Evolutionary conservation across 2,888 invertebrate species (phyloP).

Genomic region (Emesis russula): DNA sequence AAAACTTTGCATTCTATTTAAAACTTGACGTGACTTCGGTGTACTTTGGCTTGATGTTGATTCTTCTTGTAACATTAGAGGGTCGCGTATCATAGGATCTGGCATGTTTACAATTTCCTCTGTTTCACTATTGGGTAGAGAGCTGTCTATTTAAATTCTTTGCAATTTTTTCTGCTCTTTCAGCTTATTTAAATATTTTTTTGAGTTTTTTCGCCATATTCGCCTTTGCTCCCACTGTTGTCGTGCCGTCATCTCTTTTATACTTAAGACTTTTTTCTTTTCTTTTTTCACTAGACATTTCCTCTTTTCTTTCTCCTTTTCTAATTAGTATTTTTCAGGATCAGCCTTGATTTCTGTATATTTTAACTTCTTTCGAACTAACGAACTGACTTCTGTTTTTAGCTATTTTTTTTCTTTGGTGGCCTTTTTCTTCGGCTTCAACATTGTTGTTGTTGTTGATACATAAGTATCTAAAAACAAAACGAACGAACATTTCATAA

Average conservation of each 20-base stretch:
- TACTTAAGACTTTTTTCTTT: conserved; percentile 8
- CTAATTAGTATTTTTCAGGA: background rate
- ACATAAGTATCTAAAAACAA: conserved; percentile 17
- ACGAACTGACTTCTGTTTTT: too few relatives aligned
- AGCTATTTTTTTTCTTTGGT: conserved; percentile 16
- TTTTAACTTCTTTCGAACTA: background rate
- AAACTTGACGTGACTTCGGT: background rate
- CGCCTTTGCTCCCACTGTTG: conserved; percentile 17
- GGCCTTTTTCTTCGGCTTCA: conserved; percentile 5
- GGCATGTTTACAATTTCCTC: too few relatives aligned
- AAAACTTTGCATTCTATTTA: conserved; percentile 12
- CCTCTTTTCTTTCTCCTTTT: conserved; percentile 20
- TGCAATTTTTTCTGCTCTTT: conserved; percentile 26
- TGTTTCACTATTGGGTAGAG: background rate
- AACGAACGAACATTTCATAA: conserved; percentile 14
- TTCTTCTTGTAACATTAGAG: background rate
- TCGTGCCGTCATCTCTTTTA: conserved; percentile 18
- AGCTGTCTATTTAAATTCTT: conserved; percentile 27
- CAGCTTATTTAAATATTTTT: conserved; percentile 15
- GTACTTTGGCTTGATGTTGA: conserved; percentile 11
- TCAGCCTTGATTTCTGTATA: conserved; percentile 19
- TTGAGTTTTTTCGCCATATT: conserved; percentile 10
- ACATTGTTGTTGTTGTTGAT: background rate
- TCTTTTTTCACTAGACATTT: conserved; percentile 21
- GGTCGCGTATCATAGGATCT: background rate